Base-by-base conservation (phyloP, 2,113 vertebrate genomes). In the Sitta europaea region DNA sequence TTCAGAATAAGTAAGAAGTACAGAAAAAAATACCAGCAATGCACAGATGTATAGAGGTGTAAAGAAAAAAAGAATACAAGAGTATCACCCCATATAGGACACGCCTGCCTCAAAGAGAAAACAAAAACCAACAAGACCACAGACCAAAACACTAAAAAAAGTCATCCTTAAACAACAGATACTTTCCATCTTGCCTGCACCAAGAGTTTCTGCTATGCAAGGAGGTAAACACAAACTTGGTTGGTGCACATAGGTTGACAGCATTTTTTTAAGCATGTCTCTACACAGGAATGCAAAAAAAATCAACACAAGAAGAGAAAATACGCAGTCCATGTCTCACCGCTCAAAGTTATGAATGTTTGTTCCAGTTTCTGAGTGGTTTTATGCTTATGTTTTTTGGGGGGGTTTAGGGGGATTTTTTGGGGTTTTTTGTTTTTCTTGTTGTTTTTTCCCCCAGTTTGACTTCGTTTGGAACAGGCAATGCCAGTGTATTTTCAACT, bases 51-150 rank as follows among this genome's bases (percentile, higher is more conserved):
- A 74, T 14, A 53, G 33, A 68, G 3, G 6, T 35, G 8, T 27
- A 42, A 88, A 82, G 21, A 21, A 54, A 67, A 61, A 28, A 51
- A 40, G 4, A 27, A 17, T 25, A 67, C 0, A 0, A 20, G n/a
- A 67, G 4, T 15, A 85, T 15, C 16, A 40, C 2, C 9, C 35
- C 14, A 42, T 0, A 3, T 14, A 75, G 38, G 18, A 63, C 23
- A 79, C 5, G 2, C 6, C 35, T 31, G 42, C 13, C 29, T 83
- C 33, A 75, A 51, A 48, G 16, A 47, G 6, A 42, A 65, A n/a
- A 13, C 13, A 62, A 35, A 31, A 40, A 21, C 0, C 4, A 33
- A 18, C 10, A 53, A 50, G 10, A 2, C 11, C 1, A 1, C 24
- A 22, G 5, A 21, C 1, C 21, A 68, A 80, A 89, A 58, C 7